phyloP scores from a whole-genome alignment of 2,797 vertebrate genomes.

The Gambusia yucatana region DNA sequence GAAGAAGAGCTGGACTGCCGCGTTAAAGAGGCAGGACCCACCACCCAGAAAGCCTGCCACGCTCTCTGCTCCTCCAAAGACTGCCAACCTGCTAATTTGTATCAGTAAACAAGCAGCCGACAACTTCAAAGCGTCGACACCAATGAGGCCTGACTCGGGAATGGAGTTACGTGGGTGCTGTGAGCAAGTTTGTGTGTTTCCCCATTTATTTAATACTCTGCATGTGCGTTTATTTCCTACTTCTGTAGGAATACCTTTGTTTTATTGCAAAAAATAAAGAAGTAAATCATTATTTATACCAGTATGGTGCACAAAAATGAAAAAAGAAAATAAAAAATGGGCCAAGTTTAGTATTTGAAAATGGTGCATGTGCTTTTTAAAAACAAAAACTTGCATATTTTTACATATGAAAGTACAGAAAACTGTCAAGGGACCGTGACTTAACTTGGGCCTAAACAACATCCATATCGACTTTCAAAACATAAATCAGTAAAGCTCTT shows the following conservation, averaged over 20 bases:
- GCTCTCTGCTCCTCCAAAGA: constrained; percentile 75
- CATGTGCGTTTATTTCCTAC: background rate
- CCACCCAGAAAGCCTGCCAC: constrained; percentile 70
- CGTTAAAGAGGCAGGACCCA: constrained; percentile 36
- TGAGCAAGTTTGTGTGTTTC: constrained; percentile 4
- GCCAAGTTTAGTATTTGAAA: background rate
- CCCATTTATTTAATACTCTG: constrained; percentile 12
- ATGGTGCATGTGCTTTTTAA: background rate
- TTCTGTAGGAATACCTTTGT: background rate
- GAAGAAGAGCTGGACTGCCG: constrained; percentile 31
- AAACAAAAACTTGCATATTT: background rate
- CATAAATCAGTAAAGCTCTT: constrained; percentile 43
- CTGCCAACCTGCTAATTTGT: constrained; percentile 78
- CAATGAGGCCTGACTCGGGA: constrained; percentile 73
- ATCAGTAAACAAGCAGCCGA: constrained; percentile 80
- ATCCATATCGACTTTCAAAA: constrained; percentile 58
- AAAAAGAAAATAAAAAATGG: background rate
- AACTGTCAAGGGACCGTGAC: background rate
- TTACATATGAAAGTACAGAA: background rate
- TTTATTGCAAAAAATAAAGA: background rate
- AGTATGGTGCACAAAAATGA: background rate
- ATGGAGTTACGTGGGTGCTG: constrained; percentile 53
- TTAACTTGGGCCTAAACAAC: constrained; percentile 24
- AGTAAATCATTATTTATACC: background rate
- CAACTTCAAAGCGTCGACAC: constrained; percentile 76